These are phyloP conservation scores for Ciconia stormi DNA, from an alignment of 2,113 vertebrate genomes.

Conservation along the genomic window DNA sequence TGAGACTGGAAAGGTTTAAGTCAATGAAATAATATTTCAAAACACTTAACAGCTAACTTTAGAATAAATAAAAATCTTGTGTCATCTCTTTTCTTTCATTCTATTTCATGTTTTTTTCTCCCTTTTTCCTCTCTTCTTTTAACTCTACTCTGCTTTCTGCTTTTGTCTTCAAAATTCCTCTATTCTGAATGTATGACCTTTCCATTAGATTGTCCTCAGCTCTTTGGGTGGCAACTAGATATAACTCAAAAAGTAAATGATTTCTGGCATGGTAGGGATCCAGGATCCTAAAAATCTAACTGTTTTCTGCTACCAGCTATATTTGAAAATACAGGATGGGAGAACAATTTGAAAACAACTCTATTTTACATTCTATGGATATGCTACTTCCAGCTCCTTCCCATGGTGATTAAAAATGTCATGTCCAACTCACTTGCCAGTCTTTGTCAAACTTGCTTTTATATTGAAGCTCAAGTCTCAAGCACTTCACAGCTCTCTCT, in stretches of 20 bases:
- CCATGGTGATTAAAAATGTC: neutral
- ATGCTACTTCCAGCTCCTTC: neutral
- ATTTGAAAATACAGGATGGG: neutral
- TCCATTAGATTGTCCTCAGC: neutral
- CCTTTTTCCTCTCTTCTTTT: neutral
- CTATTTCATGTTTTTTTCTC: neutral
- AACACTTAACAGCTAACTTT: neutral
- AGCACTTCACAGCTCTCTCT: neutral
- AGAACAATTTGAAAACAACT: neutral
- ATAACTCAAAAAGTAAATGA: neutral
- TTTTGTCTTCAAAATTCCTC: neutral
- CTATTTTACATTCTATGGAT: neutral
- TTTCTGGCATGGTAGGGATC: neutral
- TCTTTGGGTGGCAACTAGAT: neutral
- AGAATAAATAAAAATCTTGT: neutral
- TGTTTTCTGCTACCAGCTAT: neutral
- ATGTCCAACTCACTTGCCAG: slow-evolving; percentile 63
- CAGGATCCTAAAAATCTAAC: neutral
- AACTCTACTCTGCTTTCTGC: neutral
- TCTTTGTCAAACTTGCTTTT: slow-evolving; percentile 40
- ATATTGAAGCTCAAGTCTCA: slow-evolving; percentile 65
- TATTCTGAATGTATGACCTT: neutral
- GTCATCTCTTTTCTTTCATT: neutral
- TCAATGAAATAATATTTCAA: neutral
- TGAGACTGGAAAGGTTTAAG: neutral